These are phyloP conservation scores for Sturnus vulgaris DNA, from an alignment of 2,113 vertebrate genomes.

Conservation along the genomic window DNA sequence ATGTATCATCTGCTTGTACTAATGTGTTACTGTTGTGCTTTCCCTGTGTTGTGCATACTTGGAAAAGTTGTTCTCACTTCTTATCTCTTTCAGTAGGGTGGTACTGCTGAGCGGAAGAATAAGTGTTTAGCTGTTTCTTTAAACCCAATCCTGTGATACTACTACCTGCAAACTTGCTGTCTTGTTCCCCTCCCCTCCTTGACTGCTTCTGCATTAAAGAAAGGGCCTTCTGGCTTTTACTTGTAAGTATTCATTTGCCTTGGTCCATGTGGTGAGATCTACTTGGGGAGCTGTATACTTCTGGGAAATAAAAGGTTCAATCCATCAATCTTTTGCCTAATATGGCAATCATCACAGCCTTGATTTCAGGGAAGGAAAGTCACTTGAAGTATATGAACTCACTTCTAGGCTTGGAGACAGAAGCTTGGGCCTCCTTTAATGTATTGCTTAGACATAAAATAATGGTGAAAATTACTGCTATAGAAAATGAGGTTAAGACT, in stretches of 20 bases:
- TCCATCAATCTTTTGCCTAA: neutral
- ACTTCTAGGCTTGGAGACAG: neutral
- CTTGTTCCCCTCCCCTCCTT: neutral
- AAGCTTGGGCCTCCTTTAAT: neutral
- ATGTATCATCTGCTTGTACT: neutral
- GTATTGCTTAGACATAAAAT: neutral
- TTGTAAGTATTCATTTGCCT: neutral
- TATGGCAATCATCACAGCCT: neutral
- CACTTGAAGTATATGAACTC: neutral
- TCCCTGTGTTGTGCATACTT: neutral
- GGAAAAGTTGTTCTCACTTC: slow-evolving; percentile 28
- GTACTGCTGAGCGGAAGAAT: neutral
- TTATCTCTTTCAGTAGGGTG: neutral
- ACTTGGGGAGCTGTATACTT: neutral
- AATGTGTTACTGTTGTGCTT: neutral
- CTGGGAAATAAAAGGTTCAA: neutral
- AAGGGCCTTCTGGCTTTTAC: neutral
- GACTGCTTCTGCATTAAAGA: neutral
- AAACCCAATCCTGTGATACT: neutral
- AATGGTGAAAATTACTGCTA: neutral
- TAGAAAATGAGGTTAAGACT: neutral
- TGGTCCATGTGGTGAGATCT: neutral
- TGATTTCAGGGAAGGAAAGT: neutral
- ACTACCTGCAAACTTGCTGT: neutral
- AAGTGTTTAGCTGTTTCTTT: neutral